Conservation (phyloP, 2,797 vertebrate species). For the Lophura swinhoii region DNA sequence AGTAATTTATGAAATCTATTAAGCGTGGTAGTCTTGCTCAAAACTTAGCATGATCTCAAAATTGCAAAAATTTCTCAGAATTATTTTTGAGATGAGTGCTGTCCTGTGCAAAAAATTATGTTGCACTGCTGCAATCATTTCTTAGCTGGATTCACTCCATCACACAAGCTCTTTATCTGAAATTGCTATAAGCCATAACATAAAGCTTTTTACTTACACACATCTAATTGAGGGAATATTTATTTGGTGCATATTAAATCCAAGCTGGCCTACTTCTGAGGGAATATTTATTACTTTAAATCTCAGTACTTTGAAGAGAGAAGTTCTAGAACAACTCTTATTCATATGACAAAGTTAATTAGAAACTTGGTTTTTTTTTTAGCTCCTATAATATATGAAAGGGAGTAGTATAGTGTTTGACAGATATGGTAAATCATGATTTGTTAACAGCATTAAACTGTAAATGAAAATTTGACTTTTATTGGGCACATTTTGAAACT, state of each 20-base stretch:
- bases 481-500: conserved; percentile 21
- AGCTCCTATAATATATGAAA: conserved; percentile 49
- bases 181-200: conserved; percentile 83
- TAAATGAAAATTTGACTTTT: conserved; percentile 60
- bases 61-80: conserved; percentile 34
- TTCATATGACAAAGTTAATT: conserved; percentile 59
- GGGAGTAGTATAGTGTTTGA: background rate
- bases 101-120: conserved; percentile 73
- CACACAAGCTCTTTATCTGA: conserved; percentile 83
- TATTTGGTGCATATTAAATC: conserved; percentile 80
- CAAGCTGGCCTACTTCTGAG: conserved; percentile 71
- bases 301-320: conserved; percentile 64
- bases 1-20: conserved; percentile 66
- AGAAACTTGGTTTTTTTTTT: conserved; percentile 49
- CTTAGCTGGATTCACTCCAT: conserved; percentile 85
- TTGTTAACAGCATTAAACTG: conserved; percentile 59
- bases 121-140: conserved; percentile 80
- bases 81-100: conserved; percentile 81
- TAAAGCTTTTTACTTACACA: conserved; percentile 78
- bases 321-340: conserved; percentile 57
- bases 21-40: conserved; percentile 34
- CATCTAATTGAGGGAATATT: conserved; percentile 84
- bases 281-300: conserved; percentile 71
- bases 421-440: conserved; percentile 54
- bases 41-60: conserved; percentile 65